Evolutionary conservation across 2,888 invertebrate species (phyloP), one percentile per base, ranked within the genome.

Genomic region (Macaria notata): DNA sequence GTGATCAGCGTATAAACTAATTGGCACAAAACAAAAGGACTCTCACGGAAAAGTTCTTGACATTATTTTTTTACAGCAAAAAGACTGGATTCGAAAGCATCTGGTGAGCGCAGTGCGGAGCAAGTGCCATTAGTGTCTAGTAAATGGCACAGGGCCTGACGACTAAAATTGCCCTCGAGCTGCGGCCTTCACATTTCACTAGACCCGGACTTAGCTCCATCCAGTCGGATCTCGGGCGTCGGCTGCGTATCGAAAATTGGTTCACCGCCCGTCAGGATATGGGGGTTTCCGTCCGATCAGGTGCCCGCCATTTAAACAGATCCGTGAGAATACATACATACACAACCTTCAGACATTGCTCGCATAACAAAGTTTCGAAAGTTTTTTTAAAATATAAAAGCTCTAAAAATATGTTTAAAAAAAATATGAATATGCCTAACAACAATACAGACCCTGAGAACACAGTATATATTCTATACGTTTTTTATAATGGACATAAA

Each of bases 141-240:
- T 83, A 87, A 89, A 88, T 86, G 87, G 84, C 85, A 83, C 88
- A 86, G 87, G 89, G 88, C 86, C 83, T 75, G 83, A 79, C 78
- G 73, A 70, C 75, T 79, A 78, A 80, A 83, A 81, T 77, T 81
- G 85, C 86, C 81, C 83, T 86, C 84, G 83, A 79, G 80, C 71
- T 53, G 68, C 76, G 89, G 79, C 90, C 90, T 91, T 91, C 90
- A 88, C 90, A 91, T 91, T 91, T 89, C 75, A 81, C 83, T 81
- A 84, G 75, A 90, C 88, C 90, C 90, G 90, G 90, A 91, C 88
- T 87, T 88, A 82, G 81, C 80, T 84, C 73, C 87, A 87, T 88
- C 88, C 86, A 84, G 79, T 75, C 76, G 71, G 9, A 41, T 5
- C 41, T 41, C 9, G 76, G 74, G 70, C 74, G 56, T 66, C 64